Percentiles rank a stretch among this genome's conserved stretches.
Conservation (phyloP, 2,113 vertebrate species). For the Megalops atlanticus region DNA sequence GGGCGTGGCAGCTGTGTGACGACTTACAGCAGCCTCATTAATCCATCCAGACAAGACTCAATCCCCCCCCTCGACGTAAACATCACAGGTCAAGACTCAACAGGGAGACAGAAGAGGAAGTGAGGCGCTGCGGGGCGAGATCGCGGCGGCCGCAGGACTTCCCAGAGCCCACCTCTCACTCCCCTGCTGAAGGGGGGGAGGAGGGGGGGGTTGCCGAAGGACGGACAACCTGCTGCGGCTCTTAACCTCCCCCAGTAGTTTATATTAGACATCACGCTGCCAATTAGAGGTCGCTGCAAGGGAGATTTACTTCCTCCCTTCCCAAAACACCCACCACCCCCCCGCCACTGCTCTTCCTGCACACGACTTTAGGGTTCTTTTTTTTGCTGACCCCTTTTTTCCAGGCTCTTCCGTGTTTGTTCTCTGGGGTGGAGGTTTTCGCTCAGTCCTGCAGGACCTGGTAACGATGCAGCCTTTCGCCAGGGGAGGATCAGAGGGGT, state of each 20-base stretch:
- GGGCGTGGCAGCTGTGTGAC: background rate
- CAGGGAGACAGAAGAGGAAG: background rate
- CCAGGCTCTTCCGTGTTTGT: conserved; percentile 32
- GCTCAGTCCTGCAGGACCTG: conserved; percentile 40
- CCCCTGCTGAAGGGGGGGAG: background rate
- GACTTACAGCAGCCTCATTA: background rate
- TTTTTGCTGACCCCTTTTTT: background rate
- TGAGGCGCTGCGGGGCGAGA: background rate
- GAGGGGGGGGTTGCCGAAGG: too few relatives aligned
- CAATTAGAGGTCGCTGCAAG: conserved; percentile 45
- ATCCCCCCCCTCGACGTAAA: background rate
- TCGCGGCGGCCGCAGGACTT: background rate
- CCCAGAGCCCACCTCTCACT: conserved; percentile 10
- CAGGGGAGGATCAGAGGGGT: conserved; percentile 59
- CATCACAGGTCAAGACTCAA: background rate
- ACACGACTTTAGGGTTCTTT: background rate
- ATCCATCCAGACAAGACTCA: background rate
- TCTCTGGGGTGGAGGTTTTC: conserved; percentile 33
- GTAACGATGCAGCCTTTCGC: conserved; percentile 46
- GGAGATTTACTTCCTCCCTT: conserved; percentile 25
- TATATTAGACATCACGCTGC: conserved; percentile 37
- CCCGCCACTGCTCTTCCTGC: too few relatives aligned
- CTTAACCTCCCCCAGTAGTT: conserved; percentile 40
- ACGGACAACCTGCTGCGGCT: conserved; percentile 10
- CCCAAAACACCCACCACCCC: too few relatives aligned